Percentiles rank a stretch among this genome's conserved stretches.
Evolutionary conservation across 2,797 vertebrate species (phyloP).

Genomic region (Chiloscyllium punctatum): DNA sequence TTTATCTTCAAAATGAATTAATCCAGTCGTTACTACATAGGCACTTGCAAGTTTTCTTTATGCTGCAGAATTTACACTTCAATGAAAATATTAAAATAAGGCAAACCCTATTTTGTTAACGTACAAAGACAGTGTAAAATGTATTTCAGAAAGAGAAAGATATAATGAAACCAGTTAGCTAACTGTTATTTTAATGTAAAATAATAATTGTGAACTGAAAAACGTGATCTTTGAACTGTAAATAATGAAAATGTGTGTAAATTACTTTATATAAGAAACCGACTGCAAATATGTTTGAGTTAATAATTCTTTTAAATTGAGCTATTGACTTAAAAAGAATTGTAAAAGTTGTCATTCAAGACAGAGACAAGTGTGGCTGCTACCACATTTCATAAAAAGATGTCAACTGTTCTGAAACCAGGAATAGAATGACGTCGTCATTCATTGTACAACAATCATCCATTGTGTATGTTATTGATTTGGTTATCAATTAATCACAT

Average conservation of each 20-base stretch:
- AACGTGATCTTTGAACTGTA: constrained; percentile 19
- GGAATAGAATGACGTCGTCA: background rate
- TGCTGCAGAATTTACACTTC: background rate
- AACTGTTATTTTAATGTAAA: background rate
- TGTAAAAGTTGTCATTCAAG: background rate
- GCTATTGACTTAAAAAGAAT: constrained; percentile 13
- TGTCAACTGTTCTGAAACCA: background rate
- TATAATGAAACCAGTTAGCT: background rate
- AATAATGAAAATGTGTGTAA: constrained; percentile 11
- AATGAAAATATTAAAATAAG: constrained; percentile 15
- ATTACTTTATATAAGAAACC: background rate
- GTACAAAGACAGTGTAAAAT: background rate
- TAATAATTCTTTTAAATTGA: background rate
- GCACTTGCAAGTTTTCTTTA: background rate
- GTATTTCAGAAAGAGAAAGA: background rate
- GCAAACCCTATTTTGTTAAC: background rate
- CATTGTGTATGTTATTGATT: background rate
- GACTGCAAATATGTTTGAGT: background rate
- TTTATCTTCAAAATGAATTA: background rate
- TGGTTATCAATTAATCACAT: background rate
- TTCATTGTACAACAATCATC: background rate
- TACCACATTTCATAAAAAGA: background rate
- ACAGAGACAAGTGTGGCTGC: background rate
- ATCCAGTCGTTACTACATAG: background rate
- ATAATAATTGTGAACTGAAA: background rate